phyloP scores from a whole-genome alignment of 1,140 invertebrate genomes.

The Drosophila nigromelanica region DNA sequence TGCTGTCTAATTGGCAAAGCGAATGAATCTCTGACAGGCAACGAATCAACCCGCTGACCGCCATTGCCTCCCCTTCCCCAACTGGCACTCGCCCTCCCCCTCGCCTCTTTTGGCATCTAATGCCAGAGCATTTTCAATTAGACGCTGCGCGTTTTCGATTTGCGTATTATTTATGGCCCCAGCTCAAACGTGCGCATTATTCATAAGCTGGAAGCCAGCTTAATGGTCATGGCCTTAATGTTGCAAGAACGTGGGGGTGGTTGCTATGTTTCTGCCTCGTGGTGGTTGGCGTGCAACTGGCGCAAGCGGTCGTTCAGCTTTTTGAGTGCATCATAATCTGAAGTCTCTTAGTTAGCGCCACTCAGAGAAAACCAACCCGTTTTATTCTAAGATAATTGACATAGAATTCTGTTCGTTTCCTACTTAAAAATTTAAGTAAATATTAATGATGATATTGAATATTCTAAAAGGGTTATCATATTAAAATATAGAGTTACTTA shows the following conservation, averaged over 20 bases:
- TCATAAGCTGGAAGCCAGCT: slow-evolving; percentile 73
- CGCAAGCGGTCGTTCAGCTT: slow-evolving; percentile 25
- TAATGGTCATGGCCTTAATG: slow-evolving; percentile 48
- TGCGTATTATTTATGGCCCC: slow-evolving; percentile 78
- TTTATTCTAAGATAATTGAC: not conserved
- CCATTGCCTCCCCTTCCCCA: slow-evolving; percentile 2
- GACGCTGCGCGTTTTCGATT: slow-evolving; percentile 79
- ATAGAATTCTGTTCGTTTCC: too few species aligned
- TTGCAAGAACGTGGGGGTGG: slow-evolving; percentile 3
- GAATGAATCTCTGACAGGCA: slow-evolving; percentile 60
- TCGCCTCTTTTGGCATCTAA: slow-evolving; percentile 19
- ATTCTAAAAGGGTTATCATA: too few species aligned
- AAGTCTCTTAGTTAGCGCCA: slow-evolving; percentile 9
- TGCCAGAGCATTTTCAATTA: slow-evolving; percentile 74
- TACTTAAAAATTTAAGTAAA: too few species aligned
- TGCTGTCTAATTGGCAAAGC: slow-evolving; percentile 78
- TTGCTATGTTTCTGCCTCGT: not conserved
- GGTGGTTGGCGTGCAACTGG: slow-evolving; percentile 1
- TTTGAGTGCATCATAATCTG: slow-evolving; percentile 39
- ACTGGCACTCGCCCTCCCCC: not conserved
- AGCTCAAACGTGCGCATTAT: slow-evolving; percentile 78
- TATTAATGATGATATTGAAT: too few species aligned
- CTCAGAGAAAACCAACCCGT: not conserved
- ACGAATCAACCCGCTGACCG: slow-evolving; percentile 57
- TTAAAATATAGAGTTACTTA: too few species aligned